Evolutionary conservation across 1,140 invertebrate genomes (phyloP).

Genomic region (Acyrthosiphon pisum): DNA sequence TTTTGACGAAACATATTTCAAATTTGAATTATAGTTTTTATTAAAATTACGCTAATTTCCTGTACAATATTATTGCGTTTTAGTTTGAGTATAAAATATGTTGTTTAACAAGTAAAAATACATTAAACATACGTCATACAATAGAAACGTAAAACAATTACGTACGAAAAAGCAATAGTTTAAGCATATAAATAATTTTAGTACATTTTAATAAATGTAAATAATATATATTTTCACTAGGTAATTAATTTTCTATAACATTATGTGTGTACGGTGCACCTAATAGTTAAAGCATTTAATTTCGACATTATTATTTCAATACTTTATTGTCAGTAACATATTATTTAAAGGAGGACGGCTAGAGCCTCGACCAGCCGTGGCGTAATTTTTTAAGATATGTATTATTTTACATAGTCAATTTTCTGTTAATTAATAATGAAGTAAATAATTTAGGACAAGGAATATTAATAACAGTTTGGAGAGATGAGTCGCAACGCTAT

Average conservation of each 20-base stretch:
- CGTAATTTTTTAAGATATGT: too few species aligned
- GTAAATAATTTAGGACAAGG: not conserved
- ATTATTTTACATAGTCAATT: too few species aligned
- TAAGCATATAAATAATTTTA: slow-evolving; percentile 1
- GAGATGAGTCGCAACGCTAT: not conserved
- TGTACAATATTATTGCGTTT: not conserved
- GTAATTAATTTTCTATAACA: too few species aligned
- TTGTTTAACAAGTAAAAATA: not conserved
- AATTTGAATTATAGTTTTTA: not conserved
- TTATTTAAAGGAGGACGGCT: too few species aligned
- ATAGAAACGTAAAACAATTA: not conserved
- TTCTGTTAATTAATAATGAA: too few species aligned
- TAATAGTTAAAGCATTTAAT: not conserved
- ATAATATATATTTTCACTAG: not conserved
- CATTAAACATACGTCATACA: not conserved
- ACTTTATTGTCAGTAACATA: too few species aligned
- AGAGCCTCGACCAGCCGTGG: too few species aligned
- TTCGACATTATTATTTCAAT: not conserved
- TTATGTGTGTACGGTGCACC: too few species aligned
- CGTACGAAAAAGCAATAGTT: not conserved
- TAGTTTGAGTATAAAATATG: not conserved
- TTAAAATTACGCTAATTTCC: not conserved
- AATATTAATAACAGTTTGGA: not conserved
- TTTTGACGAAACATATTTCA: not conserved
- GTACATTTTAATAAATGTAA: not conserved